Conservation (phyloP, 2,797 vertebrate genomes). For the Lepus townsendii region DNA sequence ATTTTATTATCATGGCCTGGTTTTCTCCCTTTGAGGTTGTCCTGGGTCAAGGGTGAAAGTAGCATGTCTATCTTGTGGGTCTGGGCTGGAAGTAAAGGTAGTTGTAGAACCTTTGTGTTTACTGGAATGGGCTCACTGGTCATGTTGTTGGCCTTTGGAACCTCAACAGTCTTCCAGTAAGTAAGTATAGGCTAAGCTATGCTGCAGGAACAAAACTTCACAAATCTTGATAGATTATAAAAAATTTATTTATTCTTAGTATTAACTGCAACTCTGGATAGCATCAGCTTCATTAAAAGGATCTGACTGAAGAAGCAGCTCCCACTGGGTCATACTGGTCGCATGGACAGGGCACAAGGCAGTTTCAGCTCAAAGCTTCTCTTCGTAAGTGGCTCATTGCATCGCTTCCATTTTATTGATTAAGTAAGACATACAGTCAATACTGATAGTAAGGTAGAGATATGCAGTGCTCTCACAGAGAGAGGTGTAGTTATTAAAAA, state of each 20-base stretch:
- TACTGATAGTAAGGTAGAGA: background rate
- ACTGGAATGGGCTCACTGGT: background rate
- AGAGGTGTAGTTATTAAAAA: background rate
- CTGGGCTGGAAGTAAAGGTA: background rate
- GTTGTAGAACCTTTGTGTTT: background rate
- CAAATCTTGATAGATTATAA: constrained; percentile 7
- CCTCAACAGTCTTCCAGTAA: background rate
- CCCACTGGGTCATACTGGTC: background rate
- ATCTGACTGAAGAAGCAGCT: background rate
- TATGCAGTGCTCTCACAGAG: background rate
- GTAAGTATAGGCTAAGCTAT: background rate
- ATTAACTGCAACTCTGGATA: background rate
- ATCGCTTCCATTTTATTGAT: background rate
- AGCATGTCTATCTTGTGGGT: background rate
- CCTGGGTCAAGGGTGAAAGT: background rate
- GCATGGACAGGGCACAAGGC: background rate
- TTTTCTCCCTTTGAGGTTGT: background rate
- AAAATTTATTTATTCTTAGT: background rate
- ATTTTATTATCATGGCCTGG: background rate
- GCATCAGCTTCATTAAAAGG: background rate
- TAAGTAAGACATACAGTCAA: background rate
- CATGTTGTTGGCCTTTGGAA: background rate
- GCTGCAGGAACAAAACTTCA: background rate
- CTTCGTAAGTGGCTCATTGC: background rate
- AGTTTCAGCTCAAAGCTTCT: background rate